Conservation (phyloP, 1,140 invertebrate genomes). For the Telenomus remus region DNA sequence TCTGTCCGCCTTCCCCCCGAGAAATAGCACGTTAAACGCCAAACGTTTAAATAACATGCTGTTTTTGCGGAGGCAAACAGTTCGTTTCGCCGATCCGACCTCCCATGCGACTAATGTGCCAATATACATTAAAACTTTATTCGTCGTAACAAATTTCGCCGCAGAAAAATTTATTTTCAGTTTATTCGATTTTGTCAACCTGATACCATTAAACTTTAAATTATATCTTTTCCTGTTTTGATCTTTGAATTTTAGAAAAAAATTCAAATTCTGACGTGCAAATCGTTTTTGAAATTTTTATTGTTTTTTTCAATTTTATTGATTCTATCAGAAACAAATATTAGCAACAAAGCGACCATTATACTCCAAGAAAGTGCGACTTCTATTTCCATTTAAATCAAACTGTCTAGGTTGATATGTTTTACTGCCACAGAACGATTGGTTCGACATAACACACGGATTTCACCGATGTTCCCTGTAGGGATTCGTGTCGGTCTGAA, state of each 20-base stretch:
- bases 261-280: no score
- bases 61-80: conserved; percentile 17
- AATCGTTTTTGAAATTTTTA: no score
- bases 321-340: no score
- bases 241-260: no score
- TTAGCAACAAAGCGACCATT: no score
- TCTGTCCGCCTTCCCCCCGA: not conserved
- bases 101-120: conserved; percentile 16
- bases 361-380: no score
- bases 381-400: conserved; percentile 1
- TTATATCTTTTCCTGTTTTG: no score
- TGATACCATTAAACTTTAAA: no score
- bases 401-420: conserved; percentile 3
- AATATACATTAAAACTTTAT: conserved; percentile 34
- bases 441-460: conserved; percentile 18
- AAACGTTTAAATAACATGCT: conserved; percentile 27
- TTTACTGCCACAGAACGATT: not conserved
- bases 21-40: conserved; percentile 6
- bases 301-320: no score
- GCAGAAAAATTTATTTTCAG: conserved; percentile 9
- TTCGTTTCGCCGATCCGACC: conserved; percentile 32
- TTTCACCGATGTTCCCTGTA: conserved; percentile 11
- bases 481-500: conserved; percentile 4
- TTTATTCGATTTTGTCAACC: not conserved
- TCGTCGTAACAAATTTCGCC: conserved; percentile 9